Evolutionary conservation across 2,888 invertebrate species (phyloP), one percentile per base, ranked within the genome.

Genomic region (Sepiola atlantica): DNA sequence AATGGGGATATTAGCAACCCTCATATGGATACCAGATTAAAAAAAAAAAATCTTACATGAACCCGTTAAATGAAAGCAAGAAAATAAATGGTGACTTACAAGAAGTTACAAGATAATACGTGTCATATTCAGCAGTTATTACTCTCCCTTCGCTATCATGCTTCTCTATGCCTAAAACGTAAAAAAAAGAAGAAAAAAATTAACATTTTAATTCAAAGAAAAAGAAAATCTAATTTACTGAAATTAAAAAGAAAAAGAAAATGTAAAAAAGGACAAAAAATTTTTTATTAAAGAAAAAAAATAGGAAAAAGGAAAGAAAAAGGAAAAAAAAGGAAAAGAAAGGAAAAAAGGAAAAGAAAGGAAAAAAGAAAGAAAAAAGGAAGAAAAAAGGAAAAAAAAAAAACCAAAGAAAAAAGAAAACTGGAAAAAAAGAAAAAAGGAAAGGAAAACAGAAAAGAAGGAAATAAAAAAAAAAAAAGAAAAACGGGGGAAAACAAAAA

Each of bases 71-170:
- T 61, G 61, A 61, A 91, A 91, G 35, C 28, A 54, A 21, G 6
- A 77, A 77, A 28, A 91, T 12, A 91, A 28, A 54, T 6, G 16
- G 28, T 14, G 28, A 97, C 98, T 98, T 97, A 98, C 98, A 99
- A 8, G 98, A 98, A 97, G 98, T 98, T 94, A 99, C 98, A 92
- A 99, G 97, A 97, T 98, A 99, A 97, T 99, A 99, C 94, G 98
- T 98, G 94, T 99, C 98, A 97, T 98, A 99, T 97, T 99, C 99
- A 0, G 99, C 99, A 0, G 99, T 99, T 94, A 99, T 99, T 61
- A 98, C 98, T 95, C 98, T 97, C 0, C 99, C 99, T 97, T 99
- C 99, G 61, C 98, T 97, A 95, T 98, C 98, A 96, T 98, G 98
- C 94, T 97, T 97, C 91, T 97, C 96, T 28, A 96, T 96, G 97